Evolutionary conservation across 2,888 invertebrate species (phyloP).

Genomic region (Coenonympha arcania): DNA sequence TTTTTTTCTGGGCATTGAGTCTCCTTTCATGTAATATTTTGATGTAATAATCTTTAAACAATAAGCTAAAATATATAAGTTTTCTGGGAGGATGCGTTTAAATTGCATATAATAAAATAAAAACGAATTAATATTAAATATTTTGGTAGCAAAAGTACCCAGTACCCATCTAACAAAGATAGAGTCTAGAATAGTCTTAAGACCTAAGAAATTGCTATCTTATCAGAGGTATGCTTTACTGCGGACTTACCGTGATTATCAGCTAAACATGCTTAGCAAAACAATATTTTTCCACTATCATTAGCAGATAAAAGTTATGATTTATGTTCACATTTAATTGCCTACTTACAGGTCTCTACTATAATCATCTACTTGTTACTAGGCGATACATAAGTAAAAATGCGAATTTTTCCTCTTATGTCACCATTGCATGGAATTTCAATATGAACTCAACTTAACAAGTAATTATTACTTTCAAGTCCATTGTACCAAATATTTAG

Average conservation of each 20-base stretch:
- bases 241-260: constrained; percentile 10
- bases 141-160: no score
- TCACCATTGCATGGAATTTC: background rate
- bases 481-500: no score
- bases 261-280: constrained; percentile 10
- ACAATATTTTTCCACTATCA: constrained; percentile 11
- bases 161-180: background rate
- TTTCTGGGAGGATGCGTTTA: no score
- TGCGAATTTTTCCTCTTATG: background rate
- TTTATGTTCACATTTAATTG: background rate
- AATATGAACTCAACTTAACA: no score
- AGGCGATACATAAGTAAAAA: no score
- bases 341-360: background rate
- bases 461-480: no score
- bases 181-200: background rate
- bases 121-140: background rate
- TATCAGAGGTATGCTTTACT: constrained; percentile 11
- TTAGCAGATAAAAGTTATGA: constrained; percentile 4
- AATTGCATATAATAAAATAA: no score
- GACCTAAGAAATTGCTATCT: constrained; percentile 10
- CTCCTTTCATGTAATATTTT: no score
- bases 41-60: no score
- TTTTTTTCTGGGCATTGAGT: no score
- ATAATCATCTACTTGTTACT: background rate
- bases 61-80: no score